A percentile compares a stretch with the other conserved stretches of the same genome.
These are phyloP conservation scores for Aleiodes testaceus DNA, from an alignment of 2,888 invertebrate species.

Conservation along the genomic window DNA sequence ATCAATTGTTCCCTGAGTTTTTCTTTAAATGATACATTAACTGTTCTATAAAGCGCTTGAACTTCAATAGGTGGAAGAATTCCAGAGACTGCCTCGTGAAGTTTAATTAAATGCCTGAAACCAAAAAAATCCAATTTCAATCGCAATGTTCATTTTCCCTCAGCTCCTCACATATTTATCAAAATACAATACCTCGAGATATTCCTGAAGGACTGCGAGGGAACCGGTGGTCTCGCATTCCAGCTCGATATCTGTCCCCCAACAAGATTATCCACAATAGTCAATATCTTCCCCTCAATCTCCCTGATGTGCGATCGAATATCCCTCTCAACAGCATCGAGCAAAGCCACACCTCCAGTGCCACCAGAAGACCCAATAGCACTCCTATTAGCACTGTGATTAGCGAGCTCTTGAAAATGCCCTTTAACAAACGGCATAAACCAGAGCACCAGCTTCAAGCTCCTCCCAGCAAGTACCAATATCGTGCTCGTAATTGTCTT, in stretches of 20 bases:
- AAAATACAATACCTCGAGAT: conserved; percentile 78
- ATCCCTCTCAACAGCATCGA: conserved; percentile 85
- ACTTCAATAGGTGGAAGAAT: conserved; percentile 88
- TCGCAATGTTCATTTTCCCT: too few species aligned
- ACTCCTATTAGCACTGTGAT: conserved; percentile 64
- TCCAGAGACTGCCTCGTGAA: conserved; percentile 92
- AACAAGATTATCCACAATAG: conserved; percentile 90
- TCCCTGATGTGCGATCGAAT: conserved; percentile 92
- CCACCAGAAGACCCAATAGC: conserved; percentile 52
- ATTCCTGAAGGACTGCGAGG: conserved; percentile 90
- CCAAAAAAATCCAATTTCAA: too few species aligned
- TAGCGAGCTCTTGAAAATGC: conserved; percentile 77
- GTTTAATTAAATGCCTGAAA: conserved; percentile 85
- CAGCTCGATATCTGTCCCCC: conserved; percentile 87
- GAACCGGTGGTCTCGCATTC: conserved; percentile 96
- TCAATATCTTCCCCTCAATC: conserved; percentile 92
- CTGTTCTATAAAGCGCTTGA: conserved; percentile 82
- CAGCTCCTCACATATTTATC: too few species aligned
- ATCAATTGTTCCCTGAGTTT: conserved; percentile 88
- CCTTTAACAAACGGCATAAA: conserved; percentile 82
- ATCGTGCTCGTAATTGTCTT: conserved; percentile 97
- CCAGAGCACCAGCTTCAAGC: conserved; percentile 87
- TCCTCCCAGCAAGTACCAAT: conserved; percentile 89
- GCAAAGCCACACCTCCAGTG: conserved; percentile 67
- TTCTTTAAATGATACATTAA: conserved; percentile 90